These are phyloP conservation scores for Monoplex corrugatus DNA, from an alignment of 2,888 invertebrate genomes.

Conservation along the genomic window DNA sequence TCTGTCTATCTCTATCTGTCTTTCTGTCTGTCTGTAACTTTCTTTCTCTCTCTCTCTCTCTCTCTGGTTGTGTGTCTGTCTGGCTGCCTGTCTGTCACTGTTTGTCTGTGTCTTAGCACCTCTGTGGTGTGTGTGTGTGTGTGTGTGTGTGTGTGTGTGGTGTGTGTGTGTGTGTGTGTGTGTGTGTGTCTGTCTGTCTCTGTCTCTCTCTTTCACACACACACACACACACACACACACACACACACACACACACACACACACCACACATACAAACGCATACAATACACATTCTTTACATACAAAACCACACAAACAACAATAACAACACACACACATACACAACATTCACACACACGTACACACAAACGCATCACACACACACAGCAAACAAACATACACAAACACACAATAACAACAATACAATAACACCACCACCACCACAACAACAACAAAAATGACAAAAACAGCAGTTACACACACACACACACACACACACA, in stretches of 20 bases:
- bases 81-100: too few relatives aligned
- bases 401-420: not conserved
- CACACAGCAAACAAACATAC: not conserved
- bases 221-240: slow-evolving; percentile 16
- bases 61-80: too few relatives aligned
- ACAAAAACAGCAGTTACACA: not conserved
- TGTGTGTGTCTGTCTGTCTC: too few relatives aligned
- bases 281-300: not conserved
- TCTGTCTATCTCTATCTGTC: not conserved
- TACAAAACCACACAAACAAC: not conserved
- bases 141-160: too few relatives aligned
- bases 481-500: not conserved
- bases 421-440: too few relatives aligned
- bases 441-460: not conserved
- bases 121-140: too few relatives aligned
- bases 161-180: too few relatives aligned
- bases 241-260: not conserved
- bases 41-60: too few relatives aligned
- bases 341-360: slow-evolving; percentile 6
- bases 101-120: too few relatives aligned
- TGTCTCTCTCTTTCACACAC: not conserved
- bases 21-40: not conserved
- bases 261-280: not conserved
- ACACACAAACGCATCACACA: slow-evolving; percentile 3
- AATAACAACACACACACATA: not conserved